Percentiles rank a stretch among this genome's conserved stretches.
Conservation (phyloP, 2,888 invertebrate species). For the Allolobophora icterica region DNA sequence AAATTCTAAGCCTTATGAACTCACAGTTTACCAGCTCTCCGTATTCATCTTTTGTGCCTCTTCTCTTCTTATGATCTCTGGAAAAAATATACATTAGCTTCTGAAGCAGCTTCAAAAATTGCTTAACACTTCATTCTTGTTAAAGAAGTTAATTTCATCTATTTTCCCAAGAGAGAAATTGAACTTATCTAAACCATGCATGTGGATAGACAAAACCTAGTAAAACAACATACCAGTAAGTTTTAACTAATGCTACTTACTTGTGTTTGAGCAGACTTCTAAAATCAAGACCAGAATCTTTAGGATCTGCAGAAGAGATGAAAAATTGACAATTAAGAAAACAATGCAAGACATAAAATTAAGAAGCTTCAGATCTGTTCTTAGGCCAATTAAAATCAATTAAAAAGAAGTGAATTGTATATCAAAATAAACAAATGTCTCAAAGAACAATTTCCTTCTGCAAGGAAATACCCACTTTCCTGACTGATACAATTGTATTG, state of each 20-base stretch:
- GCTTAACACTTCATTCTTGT: background rate
- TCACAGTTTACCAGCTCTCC: slow-evolving; percentile 79
- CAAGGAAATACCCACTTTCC: too few species aligned
- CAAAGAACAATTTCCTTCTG: background rate
- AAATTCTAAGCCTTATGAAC: slow-evolving; percentile 34
- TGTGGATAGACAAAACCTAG: background rate
- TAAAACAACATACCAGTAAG: background rate
- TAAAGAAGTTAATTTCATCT: background rate
- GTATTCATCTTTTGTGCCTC: slow-evolving; percentile 85
- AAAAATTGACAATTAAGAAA: background rate
- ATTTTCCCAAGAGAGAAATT: background rate
- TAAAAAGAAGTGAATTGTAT: background rate
- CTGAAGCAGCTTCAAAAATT: background rate
- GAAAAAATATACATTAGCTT: background rate
- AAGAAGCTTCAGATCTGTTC: too few species aligned
- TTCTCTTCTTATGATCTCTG: slow-evolving; percentile 59
- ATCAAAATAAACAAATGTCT: background rate
- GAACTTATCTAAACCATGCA: background rate
- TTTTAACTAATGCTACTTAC: slow-evolving; percentile 48
- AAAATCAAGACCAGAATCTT: slow-evolving; percentile 98
- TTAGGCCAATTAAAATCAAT: background rate
- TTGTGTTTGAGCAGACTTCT: slow-evolving; percentile 92
- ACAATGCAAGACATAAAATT: background rate
- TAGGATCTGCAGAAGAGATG: slow-evolving; percentile 67
- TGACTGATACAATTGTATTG: background rate